Evolutionary conservation across 2,888 invertebrate species (phyloP), one percentile per base, ranked within the genome.

Genomic region (Diogma glabrata): DNA sequence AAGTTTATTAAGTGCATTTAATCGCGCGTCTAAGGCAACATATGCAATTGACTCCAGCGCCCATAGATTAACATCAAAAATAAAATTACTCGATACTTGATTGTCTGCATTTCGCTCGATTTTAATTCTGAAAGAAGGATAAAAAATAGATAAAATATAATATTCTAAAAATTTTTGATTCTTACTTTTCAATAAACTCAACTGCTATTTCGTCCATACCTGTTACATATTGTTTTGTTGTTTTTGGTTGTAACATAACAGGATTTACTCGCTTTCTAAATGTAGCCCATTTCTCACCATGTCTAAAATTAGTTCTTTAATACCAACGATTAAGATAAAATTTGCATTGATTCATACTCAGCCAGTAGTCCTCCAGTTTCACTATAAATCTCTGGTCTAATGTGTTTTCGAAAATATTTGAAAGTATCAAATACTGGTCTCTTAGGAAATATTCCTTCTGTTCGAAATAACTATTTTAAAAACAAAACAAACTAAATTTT

Each of bases 191-290:
- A 3, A 63, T 53, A 52, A 64, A 63, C 26, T 63, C 60, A 3
- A 51, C 60, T 24, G 74, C 71, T 23, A 77, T 73, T 52, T 71
- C 67, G 22, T 72, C 71, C 53, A 77, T 66, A 8, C 65, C 67
- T 7, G 71, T 66, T 8, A 69, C 63, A 53, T 77, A 77, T 1
- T 73, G 60, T 59, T 72, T 72, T 0, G 75, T 67, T 36, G 72
- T 61, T 58, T 77, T 76, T 0, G 80, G 78, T 58, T 78, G 74
- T 65, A 84, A 67, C 63, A 84, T 69, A 23, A 78, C 72, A 51
- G 78, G 79, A 61, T 82, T 81, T 0, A 81, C 79, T 55, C 75
- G 77, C 2, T 75, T 74, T 14, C 83, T 71, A 51, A 82, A 74
- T 40, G 76, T 71, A 19, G 78, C 74, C 83, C 84, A 84, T 56